Conservation (phyloP, 2,888 invertebrate genomes). For the Mycalesis mineus region DNA sequence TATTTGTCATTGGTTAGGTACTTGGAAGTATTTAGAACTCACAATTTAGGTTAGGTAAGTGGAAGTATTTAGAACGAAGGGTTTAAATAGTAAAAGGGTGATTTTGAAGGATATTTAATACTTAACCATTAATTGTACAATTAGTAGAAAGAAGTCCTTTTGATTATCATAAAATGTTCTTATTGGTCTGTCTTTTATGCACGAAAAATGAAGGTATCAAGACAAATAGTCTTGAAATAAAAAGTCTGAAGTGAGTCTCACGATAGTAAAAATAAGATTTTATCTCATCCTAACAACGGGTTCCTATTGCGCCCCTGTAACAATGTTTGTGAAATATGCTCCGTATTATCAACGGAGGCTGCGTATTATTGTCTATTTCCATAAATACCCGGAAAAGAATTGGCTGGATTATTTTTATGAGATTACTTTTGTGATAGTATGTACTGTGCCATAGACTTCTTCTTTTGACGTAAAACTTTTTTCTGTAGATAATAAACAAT, state of each 20-base stretch:
- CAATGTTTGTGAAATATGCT: constrained; percentile 57
- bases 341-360: constrained; percentile 25
- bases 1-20: no score
- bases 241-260: background rate
- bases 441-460: background rate
- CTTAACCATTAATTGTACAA: no score
- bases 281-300: constrained; percentile 47
- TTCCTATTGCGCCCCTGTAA: constrained; percentile 42
- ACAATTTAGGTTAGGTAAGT: no score
- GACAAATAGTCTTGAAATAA: background rate
- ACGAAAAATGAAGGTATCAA: no score
- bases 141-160: no score
- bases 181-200: no score
- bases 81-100: no score
- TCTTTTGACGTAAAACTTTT: background rate
- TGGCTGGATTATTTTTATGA: constrained; percentile 18
- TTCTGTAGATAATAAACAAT: background rate
- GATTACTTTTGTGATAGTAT: constrained; percentile 9
- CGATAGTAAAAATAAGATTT: constrained; percentile 49
- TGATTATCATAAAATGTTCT: no score
- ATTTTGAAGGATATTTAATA: no score
- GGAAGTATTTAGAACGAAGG: no score
- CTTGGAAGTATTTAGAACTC: no score
- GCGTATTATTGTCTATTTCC: constrained; percentile 20
- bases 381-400: constrained; percentile 19